Base-by-base conservation (phyloP, 2,888 invertebrate species). In the Trilocha varians region DNA sequence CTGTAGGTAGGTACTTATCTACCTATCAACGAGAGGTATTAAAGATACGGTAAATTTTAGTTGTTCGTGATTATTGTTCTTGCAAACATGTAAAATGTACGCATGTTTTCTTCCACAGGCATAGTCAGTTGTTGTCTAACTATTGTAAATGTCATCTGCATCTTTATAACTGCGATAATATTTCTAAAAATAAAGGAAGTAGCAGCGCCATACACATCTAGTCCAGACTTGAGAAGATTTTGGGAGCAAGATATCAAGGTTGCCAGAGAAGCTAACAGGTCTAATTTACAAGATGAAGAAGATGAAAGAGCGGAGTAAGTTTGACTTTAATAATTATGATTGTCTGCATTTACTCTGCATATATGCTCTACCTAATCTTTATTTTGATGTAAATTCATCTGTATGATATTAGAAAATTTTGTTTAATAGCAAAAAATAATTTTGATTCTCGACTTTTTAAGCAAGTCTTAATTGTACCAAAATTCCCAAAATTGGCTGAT, bases 171-270 rank as follows among this genome's bases (percentile, higher is more conserved):
- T 39, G 94, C 93, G 2, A 90, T 94, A 55, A 87, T 93, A 48
- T 91, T 94, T 46, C 77, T 95, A 39, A 94, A 93, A 88, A 92
- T 94, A 50, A 95, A 95, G 70, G 94, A 94, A 75, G 93, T 94
- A 6, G 91, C 92, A 1, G 93, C 94, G 39, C 94, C 93, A 0
- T 91, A 92, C 57, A 92, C 92, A 0, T 92, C 92, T 1, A 91
- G 91, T 47, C 90, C 91, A 16, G 91, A 91, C 59, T 78, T 93
- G 39, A 88, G 91, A 50, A 82, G 93, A 53, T 93, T 93, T 72
- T 95, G 94, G 93, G 91, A 92, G 63, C 90, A 91, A 51, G 94
- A 95, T 68, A 89, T 95, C 41, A 90, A 89, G 42, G 87, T 91
- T n/a, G 93, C 90, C 1, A 79, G 94, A 16, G 90, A 91, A 54